phyloP scores from a whole-genome alignment of 2,113 vertebrate species.

The Dipodomys spectabilis region DNA sequence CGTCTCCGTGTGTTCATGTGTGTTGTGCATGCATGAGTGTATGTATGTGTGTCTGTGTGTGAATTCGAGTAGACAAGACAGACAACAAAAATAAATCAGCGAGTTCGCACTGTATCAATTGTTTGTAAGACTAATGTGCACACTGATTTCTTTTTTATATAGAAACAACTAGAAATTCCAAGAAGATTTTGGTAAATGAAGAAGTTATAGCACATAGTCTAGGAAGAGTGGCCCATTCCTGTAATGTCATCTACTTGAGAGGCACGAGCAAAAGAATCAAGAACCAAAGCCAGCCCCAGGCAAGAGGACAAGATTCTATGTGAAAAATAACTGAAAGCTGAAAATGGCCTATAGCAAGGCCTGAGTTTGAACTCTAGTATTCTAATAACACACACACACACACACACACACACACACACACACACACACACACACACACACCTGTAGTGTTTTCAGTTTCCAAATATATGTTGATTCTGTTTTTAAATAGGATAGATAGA shows the following conservation, averaged over 20 bases:
- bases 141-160: background rate
- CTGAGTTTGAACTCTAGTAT: no score
- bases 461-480: background rate
- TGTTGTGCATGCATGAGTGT: background rate
- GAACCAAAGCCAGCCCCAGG: no score
- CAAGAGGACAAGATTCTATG: no score
- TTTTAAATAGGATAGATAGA: background rate
- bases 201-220: background rate
- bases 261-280: no score
- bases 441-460: background rate
- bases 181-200: background rate
- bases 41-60: background rate
- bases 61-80: background rate
- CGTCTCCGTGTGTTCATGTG: background rate
- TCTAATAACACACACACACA: no score
- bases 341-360: no score
- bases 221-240: no score
- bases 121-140: constrained; percentile 34
- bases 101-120: background rate
- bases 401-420: no score
- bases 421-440: no score
- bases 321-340: no score
- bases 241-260: no score
- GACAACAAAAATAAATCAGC: constrained; percentile 46
- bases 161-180: background rate